These are phyloP conservation scores for Dendrophyllia cribrosa DNA, from an alignment of 64 coral and sea anemone species.

Conservation along the genomic window DNA sequence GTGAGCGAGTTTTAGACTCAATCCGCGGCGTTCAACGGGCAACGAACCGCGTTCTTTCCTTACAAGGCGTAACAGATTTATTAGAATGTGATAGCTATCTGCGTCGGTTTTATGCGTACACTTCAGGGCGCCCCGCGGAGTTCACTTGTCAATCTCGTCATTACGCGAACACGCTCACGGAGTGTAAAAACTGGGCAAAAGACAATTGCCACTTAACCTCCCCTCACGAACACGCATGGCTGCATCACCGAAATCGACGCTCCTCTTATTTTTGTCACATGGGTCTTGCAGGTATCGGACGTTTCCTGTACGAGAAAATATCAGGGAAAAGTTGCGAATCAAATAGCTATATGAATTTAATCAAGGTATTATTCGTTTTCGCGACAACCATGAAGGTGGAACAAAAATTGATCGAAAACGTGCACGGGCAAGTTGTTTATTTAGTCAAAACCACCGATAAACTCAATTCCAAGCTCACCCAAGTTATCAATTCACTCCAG, in stretches of 20 bases:
- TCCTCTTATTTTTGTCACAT: background rate
- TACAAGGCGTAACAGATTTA: slow-evolving; percentile 55
- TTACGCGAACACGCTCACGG: slow-evolving; percentile 2
- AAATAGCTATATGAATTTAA: background rate
- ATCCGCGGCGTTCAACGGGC: background rate
- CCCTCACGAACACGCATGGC: slow-evolving; percentile 20
- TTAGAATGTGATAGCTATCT: slow-evolving; percentile 55
- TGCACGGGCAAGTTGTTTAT: background rate
- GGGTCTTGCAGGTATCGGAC: background rate
- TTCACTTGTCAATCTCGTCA: slow-evolving; percentile 35
- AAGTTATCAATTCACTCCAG: background rate
- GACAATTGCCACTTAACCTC: background rate
- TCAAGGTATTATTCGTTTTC: background rate
- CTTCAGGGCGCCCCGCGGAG: background rate
- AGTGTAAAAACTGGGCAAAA: slow-evolving; percentile 60
- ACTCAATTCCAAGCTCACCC: background rate
- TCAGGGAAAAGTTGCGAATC: background rate
- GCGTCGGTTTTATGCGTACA: slow-evolving; percentile 34
- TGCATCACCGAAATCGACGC: background rate
- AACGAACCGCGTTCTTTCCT: slow-evolving; percentile 10
- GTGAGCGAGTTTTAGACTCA: background rate
- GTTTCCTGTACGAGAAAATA: background rate
- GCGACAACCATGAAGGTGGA: background rate
- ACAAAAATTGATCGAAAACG: background rate
- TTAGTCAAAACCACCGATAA: background rate